phyloP scores from a whole-genome alignment of 1,140 invertebrate genomes.

The Luehdorfia chinensis region DNA sequence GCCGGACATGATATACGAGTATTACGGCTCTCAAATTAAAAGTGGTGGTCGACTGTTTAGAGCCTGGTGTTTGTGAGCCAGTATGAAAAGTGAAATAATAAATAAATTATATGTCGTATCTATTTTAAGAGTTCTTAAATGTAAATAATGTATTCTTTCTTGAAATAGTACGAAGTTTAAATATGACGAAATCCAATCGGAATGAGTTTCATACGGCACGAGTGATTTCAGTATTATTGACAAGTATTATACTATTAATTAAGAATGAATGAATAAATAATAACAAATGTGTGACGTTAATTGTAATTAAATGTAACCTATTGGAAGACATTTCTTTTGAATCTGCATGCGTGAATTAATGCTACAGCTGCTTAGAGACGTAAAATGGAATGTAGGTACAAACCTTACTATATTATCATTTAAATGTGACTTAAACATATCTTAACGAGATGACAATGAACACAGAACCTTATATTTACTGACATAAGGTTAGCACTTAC shows the following conservation, averaged over 20 bases:
- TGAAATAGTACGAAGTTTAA: too few relatives aligned
- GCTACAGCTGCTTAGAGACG: conserved; percentile 23
- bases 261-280: conserved; percentile 5
- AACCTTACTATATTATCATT: conserved; percentile 27
- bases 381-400: conserved; percentile 52
- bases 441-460: conserved; percentile 51
- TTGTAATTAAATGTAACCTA: conserved; percentile 60
- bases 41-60: too few relatives aligned
- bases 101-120: too few relatives aligned
- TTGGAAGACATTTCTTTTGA: conserved; percentile 69
- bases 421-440: conserved; percentile 31
- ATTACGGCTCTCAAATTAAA: too few relatives aligned
- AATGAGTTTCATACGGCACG: too few relatives aligned
- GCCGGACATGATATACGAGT: too few relatives aligned
- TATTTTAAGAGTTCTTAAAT: too few relatives aligned
- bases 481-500: conserved; percentile 16
- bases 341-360: conserved; percentile 42
- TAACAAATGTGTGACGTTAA: conserved; percentile 17
- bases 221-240: conserved; percentile 20
- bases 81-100: too few relatives aligned
- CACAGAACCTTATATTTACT: conserved; percentile 32
- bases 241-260: conserved; percentile 21
- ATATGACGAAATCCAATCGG: too few relatives aligned
- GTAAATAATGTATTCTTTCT: too few relatives aligned
- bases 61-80: too few relatives aligned